These are phyloP conservation scores for Paedocypris micromegethes DNA, from an alignment of 2,797 vertebrate genomes.

Conservation along the genomic window DNA sequence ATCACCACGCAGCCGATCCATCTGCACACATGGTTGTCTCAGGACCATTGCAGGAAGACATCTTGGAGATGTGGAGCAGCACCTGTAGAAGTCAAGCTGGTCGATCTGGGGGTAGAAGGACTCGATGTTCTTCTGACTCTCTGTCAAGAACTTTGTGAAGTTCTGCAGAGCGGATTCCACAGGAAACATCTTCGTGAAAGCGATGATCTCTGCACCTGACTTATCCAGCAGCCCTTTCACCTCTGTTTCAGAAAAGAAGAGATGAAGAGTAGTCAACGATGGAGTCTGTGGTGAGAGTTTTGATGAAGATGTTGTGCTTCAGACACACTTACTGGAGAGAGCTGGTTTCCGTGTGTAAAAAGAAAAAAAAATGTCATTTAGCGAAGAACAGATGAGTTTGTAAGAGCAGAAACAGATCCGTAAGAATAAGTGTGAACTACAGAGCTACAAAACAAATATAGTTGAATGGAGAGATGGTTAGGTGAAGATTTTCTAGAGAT, in stretches of 20 bases:
- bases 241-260: constrained; percentile 64
- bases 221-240: constrained; percentile 79
- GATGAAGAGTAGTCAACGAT: background rate
- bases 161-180: constrained; percentile 72
- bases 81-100: constrained; percentile 90
- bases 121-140: constrained; percentile 71
- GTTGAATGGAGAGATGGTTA: too few species aligned
- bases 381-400: constrained; percentile 1
- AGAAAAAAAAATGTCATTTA: constrained; percentile 18
- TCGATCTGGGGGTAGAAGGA: constrained; percentile 75
- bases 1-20: constrained; percentile 81
- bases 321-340: constrained; percentile 67
- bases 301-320: background rate
- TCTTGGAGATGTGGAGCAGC: constrained; percentile 8
- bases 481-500: too few species aligned
- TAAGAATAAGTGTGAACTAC: too few species aligned
- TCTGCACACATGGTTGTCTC: constrained; percentile 57
- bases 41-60: too few species aligned
- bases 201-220: constrained; percentile 70
- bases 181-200: constrained; percentile 71
- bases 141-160: constrained; percentile 71
- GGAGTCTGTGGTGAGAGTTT: background rate
- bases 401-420: background rate
- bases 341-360: constrained; percentile 57
- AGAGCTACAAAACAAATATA: too few species aligned